phyloP scores from a whole-genome alignment of 2,888 invertebrate genomes.

The Poecilobothrus nobilitatus region DNA sequence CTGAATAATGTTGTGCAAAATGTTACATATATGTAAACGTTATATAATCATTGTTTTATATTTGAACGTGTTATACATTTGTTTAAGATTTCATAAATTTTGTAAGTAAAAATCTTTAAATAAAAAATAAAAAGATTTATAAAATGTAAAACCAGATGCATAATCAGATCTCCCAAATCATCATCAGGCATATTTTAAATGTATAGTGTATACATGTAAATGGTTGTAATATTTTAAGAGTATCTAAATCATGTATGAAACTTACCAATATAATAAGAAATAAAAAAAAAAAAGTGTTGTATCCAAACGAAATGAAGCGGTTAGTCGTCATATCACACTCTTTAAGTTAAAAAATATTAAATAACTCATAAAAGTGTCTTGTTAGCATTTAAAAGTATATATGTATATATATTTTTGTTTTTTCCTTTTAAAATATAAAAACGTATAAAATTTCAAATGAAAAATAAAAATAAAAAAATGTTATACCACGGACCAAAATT shows the following conservation, averaged over 20 bases:
- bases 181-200: too few species aligned
- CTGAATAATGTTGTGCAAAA: too few species aligned
- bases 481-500: background rate
- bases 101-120: background rate
- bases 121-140: background rate
- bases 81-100: background rate
- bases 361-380: conserved; percentile 2
- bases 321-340: too few species aligned
- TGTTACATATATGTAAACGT: background rate
- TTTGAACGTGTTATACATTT: background rate
- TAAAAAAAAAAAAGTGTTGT: background rate
- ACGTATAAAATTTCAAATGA: background rate
- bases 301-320: background rate
- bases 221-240: too few species aligned
- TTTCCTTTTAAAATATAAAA: background rate
- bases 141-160: background rate
- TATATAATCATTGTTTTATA: background rate
- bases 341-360: background rate
- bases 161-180: background rate
- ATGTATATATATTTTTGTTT: background rate
- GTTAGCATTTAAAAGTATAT: background rate
- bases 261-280: background rate
- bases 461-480: background rate
- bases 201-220: too few species aligned
- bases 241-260: too few species aligned